Evolutionary conservation across 53 echinoderm and acorn worm species (phyloP).

Genomic region (Holothuria scabra): DNA sequence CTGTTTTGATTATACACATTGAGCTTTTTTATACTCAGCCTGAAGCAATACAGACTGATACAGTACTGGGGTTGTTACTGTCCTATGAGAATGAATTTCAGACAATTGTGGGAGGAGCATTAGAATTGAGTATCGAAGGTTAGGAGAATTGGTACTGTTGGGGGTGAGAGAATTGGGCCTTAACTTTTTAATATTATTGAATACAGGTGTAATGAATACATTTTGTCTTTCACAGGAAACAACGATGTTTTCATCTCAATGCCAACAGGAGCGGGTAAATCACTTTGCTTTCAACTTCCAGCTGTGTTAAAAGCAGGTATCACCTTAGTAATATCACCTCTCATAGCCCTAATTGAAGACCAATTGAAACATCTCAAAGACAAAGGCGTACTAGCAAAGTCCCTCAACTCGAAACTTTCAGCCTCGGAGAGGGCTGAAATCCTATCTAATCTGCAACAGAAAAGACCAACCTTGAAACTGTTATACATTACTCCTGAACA

Average conservation of each 20-base stretch:
- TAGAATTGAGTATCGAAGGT: too few relatives aligned
- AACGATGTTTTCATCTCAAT: constrained; percentile 92
- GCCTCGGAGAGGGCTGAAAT: constrained; percentile 72
- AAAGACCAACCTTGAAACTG: constrained; percentile 74
- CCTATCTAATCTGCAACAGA: constrained; percentile 67
- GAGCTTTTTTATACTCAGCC: too few relatives aligned
- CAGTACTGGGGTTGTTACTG: too few relatives aligned
- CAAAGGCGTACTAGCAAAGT: constrained; percentile 70
- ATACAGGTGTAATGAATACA: too few relatives aligned
- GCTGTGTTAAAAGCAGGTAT: constrained; percentile 71
- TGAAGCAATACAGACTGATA: too few relatives aligned
- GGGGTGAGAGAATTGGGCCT: too few relatives aligned
- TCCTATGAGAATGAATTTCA: too few relatives aligned
- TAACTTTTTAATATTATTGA: too few relatives aligned
- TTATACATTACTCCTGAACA: constrained; percentile 96
- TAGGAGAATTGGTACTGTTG: too few relatives aligned
- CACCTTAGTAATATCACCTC: constrained; percentile 85
- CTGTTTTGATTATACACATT: too few relatives aligned
- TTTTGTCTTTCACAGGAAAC: constrained; percentile 61
- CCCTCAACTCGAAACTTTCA: constrained; percentile 87
- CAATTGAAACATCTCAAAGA: constrained; percentile 83
- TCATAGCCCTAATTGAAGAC: constrained; percentile 96
- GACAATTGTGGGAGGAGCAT: too few relatives aligned
- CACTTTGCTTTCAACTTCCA: constrained; percentile 95
- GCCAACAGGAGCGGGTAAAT: constrained; percentile 99